Evolutionary conservation across 2,113 vertebrate genomes (phyloP), one percentile per base, ranked within the genome.

Genomic region (Geothlypis trichas): DNA sequence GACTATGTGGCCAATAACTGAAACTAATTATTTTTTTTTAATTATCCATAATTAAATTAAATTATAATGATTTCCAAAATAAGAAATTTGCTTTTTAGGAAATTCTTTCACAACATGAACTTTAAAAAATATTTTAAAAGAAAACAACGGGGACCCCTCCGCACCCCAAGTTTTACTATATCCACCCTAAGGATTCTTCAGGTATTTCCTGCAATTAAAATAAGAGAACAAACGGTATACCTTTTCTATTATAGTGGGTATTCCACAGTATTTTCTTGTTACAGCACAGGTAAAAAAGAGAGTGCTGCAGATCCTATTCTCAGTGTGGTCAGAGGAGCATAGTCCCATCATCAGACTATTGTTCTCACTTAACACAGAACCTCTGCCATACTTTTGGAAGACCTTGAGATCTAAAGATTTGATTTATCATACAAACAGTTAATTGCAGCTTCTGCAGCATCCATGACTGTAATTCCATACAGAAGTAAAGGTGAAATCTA

Each of bases 221-320:
- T 19, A 47, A 30, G 8, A 82, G 16, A 87, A 58, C 57, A 69
- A 37, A 17, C 3, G 52, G 5, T 54, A 74, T 55, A n/a, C 3
- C 5, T 44, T 76, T 75, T 61, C 27, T 39, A 2, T 16, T 76
- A 10, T 27, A 58, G 20, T 46, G 46, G 1, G 5, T 85, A 39
- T 19, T 82, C 28, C 39, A 30, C 24, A 65, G 30, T 49, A 72
- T 47, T 79, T 72, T 7, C 8, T 73, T 80, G 9, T 39, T 79
- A 51, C 3, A 39, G 16, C 0, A 0, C 0, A 3, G 4, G 2
- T 54, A 28, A 52, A 51, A 69, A 74, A 27, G 18, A 79, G 11
- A 39, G 27, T 24, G 23, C 3, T 81, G 35, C 5, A 51, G 41
- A 11, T 63, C 24, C 7, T 16, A 35, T 74, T 80, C 18, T 31